Evolutionary conservation across 2,797 vertebrate genomes (phyloP).

Genomic region (Halcyon badia): DNA sequence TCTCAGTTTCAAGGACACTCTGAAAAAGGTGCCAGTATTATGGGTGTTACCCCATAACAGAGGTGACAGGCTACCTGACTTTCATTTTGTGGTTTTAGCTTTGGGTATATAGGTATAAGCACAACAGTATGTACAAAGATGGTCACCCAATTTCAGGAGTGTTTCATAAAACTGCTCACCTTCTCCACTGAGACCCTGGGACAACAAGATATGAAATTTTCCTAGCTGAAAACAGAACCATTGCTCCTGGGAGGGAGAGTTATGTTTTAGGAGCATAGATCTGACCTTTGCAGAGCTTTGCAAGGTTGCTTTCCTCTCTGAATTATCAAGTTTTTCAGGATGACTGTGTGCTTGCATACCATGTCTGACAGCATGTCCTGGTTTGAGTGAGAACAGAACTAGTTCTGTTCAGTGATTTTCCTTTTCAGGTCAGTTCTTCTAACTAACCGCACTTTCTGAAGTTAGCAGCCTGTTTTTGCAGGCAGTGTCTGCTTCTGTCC

Average conservation of each 20-base stretch:
- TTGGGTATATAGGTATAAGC: neutral
- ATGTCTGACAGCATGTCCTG: neutral
- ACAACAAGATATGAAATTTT: neutral
- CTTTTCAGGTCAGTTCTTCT: too few species aligned
- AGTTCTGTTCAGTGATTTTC: too few species aligned
- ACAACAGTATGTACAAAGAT: neutral
- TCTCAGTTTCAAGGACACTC: neutral
- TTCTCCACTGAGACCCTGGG: neutral
- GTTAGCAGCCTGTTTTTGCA: too few species aligned
- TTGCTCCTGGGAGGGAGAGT: neutral
- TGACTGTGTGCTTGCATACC: neutral
- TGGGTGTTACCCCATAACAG: neutral
- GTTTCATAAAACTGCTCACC: neutral
- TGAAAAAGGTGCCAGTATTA: neutral
- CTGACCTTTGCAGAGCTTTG: neutral
- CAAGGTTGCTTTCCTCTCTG: neutral
- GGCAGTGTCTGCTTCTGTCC: too few species aligned
- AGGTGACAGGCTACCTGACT: neutral
- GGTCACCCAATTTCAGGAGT: neutral
- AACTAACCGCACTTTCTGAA: too few species aligned
- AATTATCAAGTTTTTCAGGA: neutral
- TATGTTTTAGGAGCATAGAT: neutral
- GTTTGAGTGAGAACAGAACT: too few species aligned
- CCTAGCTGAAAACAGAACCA: neutral
- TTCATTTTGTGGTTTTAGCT: neutral